phyloP scores from a whole-genome alignment of 2,113 vertebrate species.

The Falcunculus frontatus region DNA sequence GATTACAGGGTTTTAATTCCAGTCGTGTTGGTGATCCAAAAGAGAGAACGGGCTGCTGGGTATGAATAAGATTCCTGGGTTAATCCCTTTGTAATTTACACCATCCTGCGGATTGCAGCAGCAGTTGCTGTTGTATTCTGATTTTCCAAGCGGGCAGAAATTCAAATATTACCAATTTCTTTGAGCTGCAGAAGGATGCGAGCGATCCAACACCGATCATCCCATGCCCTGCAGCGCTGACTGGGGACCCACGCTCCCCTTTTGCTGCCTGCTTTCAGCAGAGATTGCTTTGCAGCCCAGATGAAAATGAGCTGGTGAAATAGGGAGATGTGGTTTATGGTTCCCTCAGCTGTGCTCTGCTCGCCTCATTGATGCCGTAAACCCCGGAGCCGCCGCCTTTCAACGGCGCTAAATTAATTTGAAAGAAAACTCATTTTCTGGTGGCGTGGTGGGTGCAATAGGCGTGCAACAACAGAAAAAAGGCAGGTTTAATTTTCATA shows the following conservation, averaged over 20 bases:
- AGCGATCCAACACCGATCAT: accelerated
- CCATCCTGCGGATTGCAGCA: background rate
- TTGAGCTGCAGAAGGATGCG: background rate
- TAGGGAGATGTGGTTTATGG: background rate
- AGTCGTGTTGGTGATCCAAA: background rate
- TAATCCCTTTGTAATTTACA: accelerated
- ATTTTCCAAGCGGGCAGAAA: background rate
- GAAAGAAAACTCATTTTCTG: slow-evolving; percentile 13
- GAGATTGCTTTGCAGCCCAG: background rate
- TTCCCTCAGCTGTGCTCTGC: slow-evolving; percentile 24
- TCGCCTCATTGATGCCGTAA: background rate
- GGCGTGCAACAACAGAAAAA: background rate
- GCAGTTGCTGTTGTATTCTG: accelerated
- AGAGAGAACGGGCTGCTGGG: accelerated
- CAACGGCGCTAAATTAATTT: background rate
- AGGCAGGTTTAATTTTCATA: background rate
- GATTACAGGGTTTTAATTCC: accelerated
- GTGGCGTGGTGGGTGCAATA: background rate
- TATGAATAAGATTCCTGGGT: background rate
- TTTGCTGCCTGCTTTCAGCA: background rate
- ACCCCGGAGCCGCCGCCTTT: background rate
- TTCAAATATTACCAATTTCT: accelerated
- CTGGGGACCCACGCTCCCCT: accelerated
- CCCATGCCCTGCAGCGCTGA: background rate
- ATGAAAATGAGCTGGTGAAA: background rate